Conservation (phyloP, 2,113 vertebrate genomes). For the Tragulus kanchil region DNA sequence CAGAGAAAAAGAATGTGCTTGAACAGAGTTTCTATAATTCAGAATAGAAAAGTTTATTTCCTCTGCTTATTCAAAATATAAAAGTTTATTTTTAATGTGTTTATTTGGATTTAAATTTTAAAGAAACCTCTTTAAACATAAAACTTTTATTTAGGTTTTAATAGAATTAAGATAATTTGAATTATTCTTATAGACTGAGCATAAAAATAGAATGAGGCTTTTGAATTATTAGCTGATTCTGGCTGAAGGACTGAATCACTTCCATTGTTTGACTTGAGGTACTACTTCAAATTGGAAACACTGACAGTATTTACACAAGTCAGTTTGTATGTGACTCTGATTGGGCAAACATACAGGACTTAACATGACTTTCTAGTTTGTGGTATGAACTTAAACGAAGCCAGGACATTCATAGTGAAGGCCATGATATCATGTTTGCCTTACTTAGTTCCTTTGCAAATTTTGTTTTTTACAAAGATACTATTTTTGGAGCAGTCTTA, state of each 20-base stretch:
- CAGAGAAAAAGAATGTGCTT: neutral
- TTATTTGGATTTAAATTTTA: constrained; percentile 51
- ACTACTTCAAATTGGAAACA: constrained; percentile 20
- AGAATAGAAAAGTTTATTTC: constrained; percentile 12
- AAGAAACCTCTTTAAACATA: constrained; percentile 7
- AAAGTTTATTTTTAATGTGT: neutral
- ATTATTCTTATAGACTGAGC: neutral
- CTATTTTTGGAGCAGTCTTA: neutral
- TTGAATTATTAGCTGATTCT: neutral
- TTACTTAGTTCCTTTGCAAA: neutral
- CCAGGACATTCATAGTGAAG: neutral
- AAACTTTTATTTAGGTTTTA: constrained; percentile 13
- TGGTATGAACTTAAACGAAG: constrained; percentile 26
- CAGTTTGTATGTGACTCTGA: neutral
- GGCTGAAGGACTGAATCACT: neutral
- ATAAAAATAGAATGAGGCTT: constrained; percentile 16
- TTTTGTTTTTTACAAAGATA: neutral
- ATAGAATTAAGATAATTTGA: neutral
- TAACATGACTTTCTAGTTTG: constrained; percentile 22
- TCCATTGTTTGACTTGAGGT: constrained; percentile 9
- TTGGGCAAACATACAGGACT: neutral
- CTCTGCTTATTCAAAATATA: constrained; percentile 1
- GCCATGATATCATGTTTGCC: neutral
- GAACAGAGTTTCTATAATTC: neutral
- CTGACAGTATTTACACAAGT: neutral